Base-by-base conservation (phyloP, 2,888 invertebrate genomes). In the Meloe dianella region DNA sequence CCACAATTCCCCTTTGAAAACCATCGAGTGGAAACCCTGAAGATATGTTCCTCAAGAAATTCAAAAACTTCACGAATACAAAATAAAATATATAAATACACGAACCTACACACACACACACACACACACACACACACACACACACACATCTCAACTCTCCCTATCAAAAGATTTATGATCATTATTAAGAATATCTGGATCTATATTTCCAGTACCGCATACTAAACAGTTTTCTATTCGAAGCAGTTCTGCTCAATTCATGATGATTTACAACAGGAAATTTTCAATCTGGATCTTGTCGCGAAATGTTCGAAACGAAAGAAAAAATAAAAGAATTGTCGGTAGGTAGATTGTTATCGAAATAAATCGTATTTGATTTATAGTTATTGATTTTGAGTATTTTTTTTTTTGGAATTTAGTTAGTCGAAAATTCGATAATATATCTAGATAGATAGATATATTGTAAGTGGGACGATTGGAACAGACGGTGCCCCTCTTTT, bases 151-250 rank as follows among this genome's bases (percentile, higher is more conserved):
- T 12, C n/a, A n/a, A 2, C n/a, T 20, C 47, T 47, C 20, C 47
- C 47, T 51, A 51, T 51, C 51, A 38, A 63, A 71, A 74, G 77
- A 77, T 77, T 77, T 77, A 77, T 77, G 65, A 69, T 74, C 74
- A 74, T 76, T 77, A 77, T 77, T 77, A 76, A 76, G 75, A 75
- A 75, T 76, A 76, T 76, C 75, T 76, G 75, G 75, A 73, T 76
- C 67, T 67, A 70, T 72, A 72, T 71, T 65, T 57, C 59, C 59
- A 51, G 59, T 59, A 51, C 63, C 69, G 74, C 72, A 75, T 76
- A 71, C 72, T 72, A 74, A 76, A 76, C 75, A 74, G 74, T 70
- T 72, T 74, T 74, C 70, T 65, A 73, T 71, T 74, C 72, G 73
- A 73, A 71, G 69, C 67, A 68, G 47, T 61, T 54, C 47, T 61